Conservation (phyloP, 1,140 invertebrate species). For the Ctenoplectra terminalis region DNA sequence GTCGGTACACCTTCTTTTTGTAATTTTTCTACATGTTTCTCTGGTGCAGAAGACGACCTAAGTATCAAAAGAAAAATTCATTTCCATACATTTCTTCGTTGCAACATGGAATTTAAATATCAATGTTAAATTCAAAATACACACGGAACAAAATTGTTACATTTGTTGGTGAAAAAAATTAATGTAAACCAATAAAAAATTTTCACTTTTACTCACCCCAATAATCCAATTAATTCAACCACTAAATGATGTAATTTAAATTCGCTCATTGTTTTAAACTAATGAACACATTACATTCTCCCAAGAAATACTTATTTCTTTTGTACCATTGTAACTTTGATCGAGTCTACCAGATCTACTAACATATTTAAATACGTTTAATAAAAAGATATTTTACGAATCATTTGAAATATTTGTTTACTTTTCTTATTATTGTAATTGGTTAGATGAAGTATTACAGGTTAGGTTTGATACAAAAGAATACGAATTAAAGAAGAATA, state of each 20-base stretch:
- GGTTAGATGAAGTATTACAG: neutral
- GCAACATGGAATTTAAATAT: neutral
- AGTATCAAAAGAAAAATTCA: conserved; percentile 22
- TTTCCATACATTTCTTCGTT: too few species aligned
- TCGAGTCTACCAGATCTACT: neutral
- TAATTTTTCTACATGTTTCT: conserved; percentile 82
- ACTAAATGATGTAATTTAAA: conserved; percentile 83
- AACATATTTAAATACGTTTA: neutral
- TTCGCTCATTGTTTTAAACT: conserved; percentile 81
- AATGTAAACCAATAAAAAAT: neutral
- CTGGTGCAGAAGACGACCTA: conserved; percentile 81
- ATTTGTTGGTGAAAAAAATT: neutral
- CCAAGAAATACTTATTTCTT: conserved; percentile 9
- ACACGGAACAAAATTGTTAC: neutral
- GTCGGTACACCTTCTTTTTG: conserved; percentile 77
- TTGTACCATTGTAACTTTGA: neutral
- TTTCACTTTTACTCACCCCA: conserved; percentile 76
- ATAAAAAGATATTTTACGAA: neutral
- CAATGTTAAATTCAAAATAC: neutral
- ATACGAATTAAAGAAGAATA: neutral
- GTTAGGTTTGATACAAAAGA: conserved; percentile 5
- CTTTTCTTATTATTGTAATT: neutral
- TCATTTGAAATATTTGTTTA: conserved; percentile 21
- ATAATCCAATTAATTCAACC: conserved; percentile 79
- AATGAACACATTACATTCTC: neutral